phyloP scores from a whole-genome alignment of 2,113 vertebrate genomes.

The Carlito syrichta region DNA sequence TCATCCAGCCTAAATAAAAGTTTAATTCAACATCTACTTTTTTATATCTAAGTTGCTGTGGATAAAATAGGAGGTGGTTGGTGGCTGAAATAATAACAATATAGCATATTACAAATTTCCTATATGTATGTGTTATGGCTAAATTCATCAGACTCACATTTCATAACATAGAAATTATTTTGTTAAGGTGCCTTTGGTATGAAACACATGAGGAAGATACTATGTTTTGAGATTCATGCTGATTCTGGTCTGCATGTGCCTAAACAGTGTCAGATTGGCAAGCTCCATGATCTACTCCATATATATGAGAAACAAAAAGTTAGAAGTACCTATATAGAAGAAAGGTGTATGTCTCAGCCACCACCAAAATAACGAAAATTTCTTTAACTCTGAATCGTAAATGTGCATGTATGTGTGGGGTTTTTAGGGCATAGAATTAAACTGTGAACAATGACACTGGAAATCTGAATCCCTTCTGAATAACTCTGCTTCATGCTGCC shows the following conservation, averaged over 20 bases:
- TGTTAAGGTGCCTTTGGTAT: neutral
- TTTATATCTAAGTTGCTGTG: neutral
- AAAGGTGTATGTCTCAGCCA: neutral
- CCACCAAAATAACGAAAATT: neutral
- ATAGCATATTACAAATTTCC: conserved; percentile 4
- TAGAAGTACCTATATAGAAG: neutral
- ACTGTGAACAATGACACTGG: conserved; percentile 30
- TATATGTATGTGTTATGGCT: conserved; percentile 1
- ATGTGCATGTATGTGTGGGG: neutral
- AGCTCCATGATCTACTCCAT: neutral
- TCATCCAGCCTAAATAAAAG: too few relatives aligned
- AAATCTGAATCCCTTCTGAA: conserved; percentile 24
- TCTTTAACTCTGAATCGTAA: neutral
- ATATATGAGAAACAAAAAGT: conserved; percentile 22
- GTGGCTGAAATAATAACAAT: neutral
- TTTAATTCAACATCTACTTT: neutral
- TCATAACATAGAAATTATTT: neutral
- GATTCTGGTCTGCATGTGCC: neutral
- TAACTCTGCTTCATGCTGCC: conserved; percentile 34
- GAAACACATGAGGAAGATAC: neutral
- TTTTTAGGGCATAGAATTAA: neutral
- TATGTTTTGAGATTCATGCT: neutral
- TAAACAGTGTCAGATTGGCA: neutral
- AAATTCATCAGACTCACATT: neutral
- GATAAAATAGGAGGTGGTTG: neutral